Percentiles rank a stretch among this genome's conserved stretches.
Evolutionary conservation across 2,113 vertebrate species (phyloP).

Genomic region (Clupea harengus): DNA sequence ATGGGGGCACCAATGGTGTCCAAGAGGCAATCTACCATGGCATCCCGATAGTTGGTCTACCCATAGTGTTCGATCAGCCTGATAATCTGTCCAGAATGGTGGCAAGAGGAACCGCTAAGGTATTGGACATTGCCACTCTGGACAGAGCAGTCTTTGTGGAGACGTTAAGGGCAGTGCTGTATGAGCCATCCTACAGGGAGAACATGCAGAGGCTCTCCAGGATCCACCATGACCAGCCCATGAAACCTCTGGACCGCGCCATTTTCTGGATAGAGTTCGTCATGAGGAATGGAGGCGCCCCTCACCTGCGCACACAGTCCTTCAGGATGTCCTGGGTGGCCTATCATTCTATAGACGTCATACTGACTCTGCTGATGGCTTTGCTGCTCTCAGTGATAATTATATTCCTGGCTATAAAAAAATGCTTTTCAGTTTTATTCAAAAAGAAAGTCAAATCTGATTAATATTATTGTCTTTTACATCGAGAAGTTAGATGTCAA

Average conservation of each 20-base stretch:
- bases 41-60: slow-evolving; percentile 59
- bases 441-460: slow-evolving; percentile 56
- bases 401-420: slow-evolving; percentile 19
- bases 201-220: slow-evolving; percentile 81
- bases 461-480: slow-evolving; percentile 11
- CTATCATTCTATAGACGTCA: slow-evolving; percentile 83
- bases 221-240: slow-evolving; percentile 82
- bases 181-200: slow-evolving; percentile 73
- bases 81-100: slow-evolving; percentile 59
- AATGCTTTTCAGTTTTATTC: slow-evolving; percentile 47
- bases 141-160: slow-evolving; percentile 52
- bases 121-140: slow-evolving; percentile 49
- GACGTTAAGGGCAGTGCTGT: slow-evolving; percentile 32
- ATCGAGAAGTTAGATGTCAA: too few relatives aligned
- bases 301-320: slow-evolving; percentile 75
- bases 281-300: slow-evolving; percentile 82
- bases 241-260: slow-evolving; percentile 80
- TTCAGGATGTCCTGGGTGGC: slow-evolving; percentile 83
- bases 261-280: slow-evolving; percentile 89
- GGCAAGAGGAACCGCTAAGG: slow-evolving; percentile 56
- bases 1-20: slow-evolving; percentile 61
- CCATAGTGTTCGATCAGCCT: slow-evolving; percentile 60
- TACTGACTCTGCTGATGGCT: slow-evolving; percentile 48
- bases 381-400: slow-evolving; percentile 36
- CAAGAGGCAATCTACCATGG: slow-evolving; percentile 66